phyloP scores from a whole-genome alignment of 2,797 vertebrate species.

The Sebastes iracundus region DNA sequence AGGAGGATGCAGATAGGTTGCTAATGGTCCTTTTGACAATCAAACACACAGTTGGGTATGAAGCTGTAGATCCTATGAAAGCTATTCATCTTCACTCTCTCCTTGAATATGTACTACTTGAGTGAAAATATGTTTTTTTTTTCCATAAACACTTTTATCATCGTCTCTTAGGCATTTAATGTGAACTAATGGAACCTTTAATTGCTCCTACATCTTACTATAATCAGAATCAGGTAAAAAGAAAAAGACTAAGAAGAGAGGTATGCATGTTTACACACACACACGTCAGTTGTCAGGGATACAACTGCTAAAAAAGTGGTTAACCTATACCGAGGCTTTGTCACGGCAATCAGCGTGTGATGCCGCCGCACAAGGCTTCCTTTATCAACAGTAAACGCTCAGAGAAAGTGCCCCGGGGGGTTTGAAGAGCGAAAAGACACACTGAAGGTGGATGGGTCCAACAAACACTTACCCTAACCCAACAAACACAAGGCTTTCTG shows the following conservation, averaged over 20 bases:
- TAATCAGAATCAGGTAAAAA: neutral
- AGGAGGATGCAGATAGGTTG: conserved; percentile 28
- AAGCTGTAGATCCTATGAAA: conserved; percentile 18
- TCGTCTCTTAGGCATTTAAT: neutral
- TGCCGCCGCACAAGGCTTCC: fast-evolving
- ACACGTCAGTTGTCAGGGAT: neutral
- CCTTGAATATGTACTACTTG: neutral
- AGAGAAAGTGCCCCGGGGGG: too few species aligned
- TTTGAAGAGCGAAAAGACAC: too few species aligned
- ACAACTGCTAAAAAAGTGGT: neutral
- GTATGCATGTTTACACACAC: neutral
- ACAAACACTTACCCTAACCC: too few species aligned
- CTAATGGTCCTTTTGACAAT: conserved; percentile 27
- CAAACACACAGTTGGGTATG: conserved; percentile 33
- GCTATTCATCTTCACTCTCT: neutral
- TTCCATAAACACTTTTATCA: neutral
- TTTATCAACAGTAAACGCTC: too few species aligned
- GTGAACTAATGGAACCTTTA: neutral
- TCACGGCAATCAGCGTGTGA: too few species aligned
- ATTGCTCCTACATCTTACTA: neutral
- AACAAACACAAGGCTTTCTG: too few species aligned
- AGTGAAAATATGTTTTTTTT: neutral
- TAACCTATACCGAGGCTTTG: neutral
- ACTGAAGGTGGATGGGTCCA: too few species aligned
- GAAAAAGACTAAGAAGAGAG: neutral